Base-by-base conservation (phyloP, 2,113 vertebrate genomes). In the Erythrocercus mccallii region DNA sequence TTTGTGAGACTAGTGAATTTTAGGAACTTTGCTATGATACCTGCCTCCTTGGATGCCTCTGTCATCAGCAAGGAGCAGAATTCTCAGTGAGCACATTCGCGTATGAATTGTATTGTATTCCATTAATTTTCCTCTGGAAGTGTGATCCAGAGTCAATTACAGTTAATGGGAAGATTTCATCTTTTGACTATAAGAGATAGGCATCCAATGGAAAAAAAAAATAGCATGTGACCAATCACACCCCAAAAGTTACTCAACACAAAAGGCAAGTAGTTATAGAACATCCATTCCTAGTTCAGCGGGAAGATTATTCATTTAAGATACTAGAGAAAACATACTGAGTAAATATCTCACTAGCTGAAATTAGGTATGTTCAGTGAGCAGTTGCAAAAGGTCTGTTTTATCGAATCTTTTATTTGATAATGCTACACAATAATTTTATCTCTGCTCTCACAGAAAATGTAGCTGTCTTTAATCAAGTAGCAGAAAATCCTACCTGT, bases 401-500 rank as follows among this genome's bases (percentile, higher is more conserved):
- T 92, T 86, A 91, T 77, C 30, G 81, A 81, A 74, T 83, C 1
- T 91, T 88, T 86, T 80, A 66, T 86, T 78, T 86, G 27, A 78
- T 86, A 83, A 78, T 50, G 17, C 15, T 38, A 28, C 37, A 84
- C 24, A 86, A 68, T 78, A 83, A 42, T 94, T 95, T 94, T 84
- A 40, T 2, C 20, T 74, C 22, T 58, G 9, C 12, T 78, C 10
- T 91, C 60, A 78, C 31, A 74, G 56, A 69, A 91, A 73, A 74
- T 57, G 51, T 54, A 71, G 42, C 8, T 88, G 66, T 62, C 64
- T 91, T 93, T 94, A 86, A 86, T 88, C 76, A 89, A 88, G 65
- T 56, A 83, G 51, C 28, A 91, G 44, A 96, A 95, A 88, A 86
- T 83, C 71, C 68, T 88, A 83, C 86, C 86, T 85, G 79, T 86